These are phyloP conservation scores for Actinia tenebrosa DNA, from an alignment of 64 coral and sea anemone species.

Conservation along the genomic window DNA sequence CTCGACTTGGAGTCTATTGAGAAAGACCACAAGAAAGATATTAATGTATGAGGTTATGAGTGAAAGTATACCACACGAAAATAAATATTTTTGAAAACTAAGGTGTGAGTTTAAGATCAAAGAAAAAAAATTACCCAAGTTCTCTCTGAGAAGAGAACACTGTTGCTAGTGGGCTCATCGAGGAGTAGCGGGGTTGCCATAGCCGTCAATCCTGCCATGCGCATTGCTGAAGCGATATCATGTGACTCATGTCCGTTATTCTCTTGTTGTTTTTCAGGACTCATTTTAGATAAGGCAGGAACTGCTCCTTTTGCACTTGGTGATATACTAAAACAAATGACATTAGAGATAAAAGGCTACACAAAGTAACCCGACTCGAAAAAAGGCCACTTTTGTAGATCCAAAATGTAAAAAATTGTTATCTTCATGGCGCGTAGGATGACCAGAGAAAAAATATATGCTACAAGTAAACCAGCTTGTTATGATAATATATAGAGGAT, in stretches of 20 bases:
- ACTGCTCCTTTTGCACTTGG: constrained; percentile 39
- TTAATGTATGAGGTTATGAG: too few species aligned
- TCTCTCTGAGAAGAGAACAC: neutral
- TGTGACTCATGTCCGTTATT: constrained; percentile 15
- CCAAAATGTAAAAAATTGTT: neutral
- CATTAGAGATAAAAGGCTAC: neutral
- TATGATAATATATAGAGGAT: too few species aligned
- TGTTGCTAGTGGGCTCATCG: constrained; percentile 8
- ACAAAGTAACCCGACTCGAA: neutral
- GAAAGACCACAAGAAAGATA: too few species aligned
- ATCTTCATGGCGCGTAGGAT: neutral
- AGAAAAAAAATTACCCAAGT: neutral
- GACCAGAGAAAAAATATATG: too few species aligned
- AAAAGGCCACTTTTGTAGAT: too few species aligned
- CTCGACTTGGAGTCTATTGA: too few species aligned
- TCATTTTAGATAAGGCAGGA: constrained; percentile 40
- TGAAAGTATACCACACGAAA: too few species aligned
- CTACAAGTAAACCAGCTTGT: too few species aligned
- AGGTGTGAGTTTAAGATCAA: neutral
- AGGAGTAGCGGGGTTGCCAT: constrained; percentile 50
- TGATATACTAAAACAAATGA: constrained; percentile 26
- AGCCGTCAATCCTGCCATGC: constrained; percentile 37
- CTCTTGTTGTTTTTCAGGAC: constrained; percentile 32
- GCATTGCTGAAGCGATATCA: constrained; percentile 33
- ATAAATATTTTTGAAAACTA: too few species aligned